These are phyloP conservation scores for Penaeus chinensis DNA, from an alignment of 1,140 invertebrate species.

Conservation along the genomic window DNA sequence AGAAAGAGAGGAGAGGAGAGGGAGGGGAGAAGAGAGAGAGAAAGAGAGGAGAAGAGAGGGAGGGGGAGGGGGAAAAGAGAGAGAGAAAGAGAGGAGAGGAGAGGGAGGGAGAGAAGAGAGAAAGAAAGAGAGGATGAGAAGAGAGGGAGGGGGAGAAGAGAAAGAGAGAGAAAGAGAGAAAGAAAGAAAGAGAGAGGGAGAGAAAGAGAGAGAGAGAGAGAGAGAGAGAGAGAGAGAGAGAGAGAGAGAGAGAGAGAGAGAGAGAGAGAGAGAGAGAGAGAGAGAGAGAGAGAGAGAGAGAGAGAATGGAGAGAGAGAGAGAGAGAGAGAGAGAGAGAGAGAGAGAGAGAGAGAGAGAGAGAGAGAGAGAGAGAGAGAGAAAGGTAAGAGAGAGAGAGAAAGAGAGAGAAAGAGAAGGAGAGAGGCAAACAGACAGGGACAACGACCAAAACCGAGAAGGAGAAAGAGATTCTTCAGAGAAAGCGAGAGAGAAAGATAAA, in stretches of 20 bases:
- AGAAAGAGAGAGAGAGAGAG: no score
- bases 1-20: background rate
- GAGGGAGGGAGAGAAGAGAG: no score
- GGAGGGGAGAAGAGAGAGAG: background rate
- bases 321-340: background rate
- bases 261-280: background rate
- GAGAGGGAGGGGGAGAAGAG: background rate
- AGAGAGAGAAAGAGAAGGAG: no score
- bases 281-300: background rate
- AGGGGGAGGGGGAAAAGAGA: background rate
- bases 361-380: no score
- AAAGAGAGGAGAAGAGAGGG: background rate
- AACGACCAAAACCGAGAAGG: background rate
- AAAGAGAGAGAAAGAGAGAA: background rate
- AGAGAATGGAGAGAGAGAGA: background rate
- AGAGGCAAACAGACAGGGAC: background rate
- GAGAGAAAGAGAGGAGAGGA: no score
- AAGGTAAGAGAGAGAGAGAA: no score
- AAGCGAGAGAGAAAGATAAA: background rate
- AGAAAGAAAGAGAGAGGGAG: background rate
- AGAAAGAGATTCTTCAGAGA: background rate
- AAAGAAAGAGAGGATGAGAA: no score
- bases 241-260: no score
- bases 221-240: no score
- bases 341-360: background rate